Percentiles rank a stretch among this genome's conserved stretches.
These are phyloP conservation scores for Rallus limicola DNA, from an alignment of 2,113 vertebrate genomes.

Conservation along the genomic window DNA sequence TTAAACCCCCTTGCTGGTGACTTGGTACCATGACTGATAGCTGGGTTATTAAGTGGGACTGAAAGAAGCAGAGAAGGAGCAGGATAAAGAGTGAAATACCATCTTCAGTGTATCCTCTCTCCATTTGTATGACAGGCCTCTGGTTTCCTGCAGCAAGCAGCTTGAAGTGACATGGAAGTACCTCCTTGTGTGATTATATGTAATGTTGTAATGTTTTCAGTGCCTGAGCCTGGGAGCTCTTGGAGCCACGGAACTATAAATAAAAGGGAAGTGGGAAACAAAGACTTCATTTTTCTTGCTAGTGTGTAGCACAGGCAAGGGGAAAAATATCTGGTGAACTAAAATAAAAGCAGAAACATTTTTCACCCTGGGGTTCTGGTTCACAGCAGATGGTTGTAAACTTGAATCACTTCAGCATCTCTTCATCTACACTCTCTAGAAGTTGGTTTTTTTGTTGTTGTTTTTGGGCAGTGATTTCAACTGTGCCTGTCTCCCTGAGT, in stretches of 20 bases:
- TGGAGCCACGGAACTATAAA: not conserved
- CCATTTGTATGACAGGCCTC: not conserved
- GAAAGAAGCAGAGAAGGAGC: not conserved
- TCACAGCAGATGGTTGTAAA: not conserved
- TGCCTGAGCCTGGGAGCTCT: not conserved
- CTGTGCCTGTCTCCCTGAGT: not conserved
- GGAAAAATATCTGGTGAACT: conserved; percentile 7
- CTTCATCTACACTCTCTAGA: not conserved
- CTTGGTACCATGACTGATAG: not conserved
- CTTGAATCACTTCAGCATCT: not conserved
- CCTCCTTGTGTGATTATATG: not conserved
- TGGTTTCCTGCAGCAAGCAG: not conserved
- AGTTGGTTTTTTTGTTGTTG: not conserved
- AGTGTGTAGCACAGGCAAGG: not conserved
- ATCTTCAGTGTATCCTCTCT: not conserved
- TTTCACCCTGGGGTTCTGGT: not conserved
- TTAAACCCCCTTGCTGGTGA: not conserved
- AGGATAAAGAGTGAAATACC: not conserved
- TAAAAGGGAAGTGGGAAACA: not conserved
- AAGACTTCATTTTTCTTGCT: conserved; percentile 31
- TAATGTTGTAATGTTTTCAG: not conserved
- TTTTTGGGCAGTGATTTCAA: not conserved
- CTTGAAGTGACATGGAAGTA: not conserved
- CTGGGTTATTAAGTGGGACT: not conserved
- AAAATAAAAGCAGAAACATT: not conserved